These are phyloP conservation scores for Emydura subglobosa DNA, from an alignment of 2,113 vertebrate species.

Conservation along the genomic window DNA sequence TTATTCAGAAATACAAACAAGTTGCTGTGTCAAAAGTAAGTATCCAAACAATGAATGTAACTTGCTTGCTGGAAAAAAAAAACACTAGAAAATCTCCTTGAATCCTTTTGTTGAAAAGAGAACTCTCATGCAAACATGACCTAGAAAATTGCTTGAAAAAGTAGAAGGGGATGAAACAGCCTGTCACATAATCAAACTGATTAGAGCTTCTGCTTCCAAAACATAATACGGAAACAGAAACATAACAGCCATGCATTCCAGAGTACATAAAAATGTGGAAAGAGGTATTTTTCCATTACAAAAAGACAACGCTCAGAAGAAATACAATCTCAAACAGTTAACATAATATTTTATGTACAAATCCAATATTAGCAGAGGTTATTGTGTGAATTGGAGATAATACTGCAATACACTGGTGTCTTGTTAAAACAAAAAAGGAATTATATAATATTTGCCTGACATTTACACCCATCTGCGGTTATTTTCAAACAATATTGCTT, in stretches of 20 bases:
- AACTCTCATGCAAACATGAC: conserved; percentile 48
- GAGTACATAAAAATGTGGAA: background rate
- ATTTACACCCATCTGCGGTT: background rate
- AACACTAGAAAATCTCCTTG: conserved; percentile 19
- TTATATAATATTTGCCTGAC: background rate
- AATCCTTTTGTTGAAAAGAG: background rate
- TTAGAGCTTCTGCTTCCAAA: conserved; percentile 65
- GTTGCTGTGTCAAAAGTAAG: background rate
- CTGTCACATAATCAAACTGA: conserved; percentile 66
- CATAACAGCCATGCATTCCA: conserved; percentile 27
- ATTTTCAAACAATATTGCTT: background rate
- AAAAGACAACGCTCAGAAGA: background rate
- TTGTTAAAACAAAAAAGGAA: background rate
- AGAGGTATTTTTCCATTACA: background rate
- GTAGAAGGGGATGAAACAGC: conserved; percentile 37
- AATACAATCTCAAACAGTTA: conserved; percentile 1
- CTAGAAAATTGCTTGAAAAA: conserved; percentile 36
- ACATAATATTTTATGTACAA: background rate
- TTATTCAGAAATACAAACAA: conserved; percentile 30
- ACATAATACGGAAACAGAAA: conserved; percentile 41
- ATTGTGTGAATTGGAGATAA: background rate
- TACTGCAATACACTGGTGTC: background rate
- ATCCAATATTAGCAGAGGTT: background rate
- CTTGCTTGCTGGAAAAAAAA: conserved; percentile 37
- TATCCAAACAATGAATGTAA: conserved; percentile 43